phyloP scores from a whole-genome alignment of 2,797 vertebrate species.

The Gymnocypris eckloni region DNA sequence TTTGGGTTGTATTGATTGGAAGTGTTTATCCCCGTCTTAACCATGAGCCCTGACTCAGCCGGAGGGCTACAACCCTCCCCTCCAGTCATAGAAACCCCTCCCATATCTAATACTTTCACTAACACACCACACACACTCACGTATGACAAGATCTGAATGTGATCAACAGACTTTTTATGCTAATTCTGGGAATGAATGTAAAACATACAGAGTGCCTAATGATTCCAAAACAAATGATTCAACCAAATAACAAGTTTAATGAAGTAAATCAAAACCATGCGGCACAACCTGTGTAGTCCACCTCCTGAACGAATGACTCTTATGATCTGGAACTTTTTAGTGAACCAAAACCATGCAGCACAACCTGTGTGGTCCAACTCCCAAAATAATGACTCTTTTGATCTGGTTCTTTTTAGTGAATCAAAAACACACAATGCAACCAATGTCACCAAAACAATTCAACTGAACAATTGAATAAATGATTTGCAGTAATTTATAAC shows the following conservation, averaged over 20 bases:
- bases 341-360: neutral
- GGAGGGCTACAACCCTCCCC: slow-evolving; percentile 72
- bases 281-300: neutral
- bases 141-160: neutral
- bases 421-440: neutral
- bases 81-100: slow-evolving; percentile 74
- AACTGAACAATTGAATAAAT: no score
- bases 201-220: neutral
- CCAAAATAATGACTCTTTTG: neutral
- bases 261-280: neutral
- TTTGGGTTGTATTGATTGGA: slow-evolving; percentile 87
- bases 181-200: neutral
- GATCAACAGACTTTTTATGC: neutral
- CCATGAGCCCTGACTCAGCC: slow-evolving; percentile 71
- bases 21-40: slow-evolving; percentile 81
- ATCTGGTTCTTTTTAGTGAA: neutral
- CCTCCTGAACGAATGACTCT: neutral
- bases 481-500: neutral
- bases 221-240: neutral
- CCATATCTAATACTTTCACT: slow-evolving; percentile 52
- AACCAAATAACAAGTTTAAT: neutral
- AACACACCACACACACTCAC: slow-evolving; percentile 41
- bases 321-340: neutral
- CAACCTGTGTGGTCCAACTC: no score
- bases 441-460: neutral